A percentile compares a stretch with the other conserved stretches of the same genome.
These are phyloP conservation scores for Aspidiotus destructor DNA, from an alignment of 2,888 invertebrate genomes.

Conservation along the genomic window DNA sequence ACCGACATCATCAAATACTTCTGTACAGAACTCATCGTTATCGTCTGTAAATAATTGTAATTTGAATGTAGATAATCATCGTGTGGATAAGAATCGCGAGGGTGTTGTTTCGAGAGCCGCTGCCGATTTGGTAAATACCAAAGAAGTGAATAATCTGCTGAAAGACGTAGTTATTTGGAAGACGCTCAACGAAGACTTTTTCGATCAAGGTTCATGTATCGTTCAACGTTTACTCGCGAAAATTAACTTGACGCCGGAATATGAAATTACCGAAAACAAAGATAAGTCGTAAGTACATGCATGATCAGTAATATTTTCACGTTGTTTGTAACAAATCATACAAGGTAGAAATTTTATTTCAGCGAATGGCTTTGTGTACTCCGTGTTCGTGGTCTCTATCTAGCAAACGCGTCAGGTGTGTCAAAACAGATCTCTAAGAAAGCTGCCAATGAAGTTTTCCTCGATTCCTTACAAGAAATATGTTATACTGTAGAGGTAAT, in stretches of 20 bases:
- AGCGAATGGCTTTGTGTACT: slow-evolving; percentile 20
- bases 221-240: slow-evolving; percentile 22
- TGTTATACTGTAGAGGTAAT: slow-evolving; percentile 21
- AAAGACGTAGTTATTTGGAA: slow-evolving; percentile 11
- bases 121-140: not conserved
- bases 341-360: not conserved
- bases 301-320: not conserved
- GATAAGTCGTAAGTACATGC: slow-evolving; percentile 8
- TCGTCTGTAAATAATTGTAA: too few species aligned
- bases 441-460: slow-evolving; percentile 15
- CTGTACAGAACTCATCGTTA: not conserved
- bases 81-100: not conserved
- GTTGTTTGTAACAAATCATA: not conserved
- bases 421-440: slow-evolving; percentile 14
- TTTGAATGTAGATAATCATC: too few species aligned
- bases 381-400: not conserved
- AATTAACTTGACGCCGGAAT: slow-evolving; percentile 8
- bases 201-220: slow-evolving; percentile 21
- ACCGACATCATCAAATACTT: not conserved
- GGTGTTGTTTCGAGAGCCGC: not conserved
- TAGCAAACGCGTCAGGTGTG: slow-evolving; percentile 1
- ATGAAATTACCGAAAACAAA: not conserved
- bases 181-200: slow-evolving; percentile 21
- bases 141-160: not conserved
- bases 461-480: slow-evolving; percentile 10